Evolutionary conservation across 2,113 vertebrate genomes (phyloP).

Genomic region (Alethe castanea): DNA sequence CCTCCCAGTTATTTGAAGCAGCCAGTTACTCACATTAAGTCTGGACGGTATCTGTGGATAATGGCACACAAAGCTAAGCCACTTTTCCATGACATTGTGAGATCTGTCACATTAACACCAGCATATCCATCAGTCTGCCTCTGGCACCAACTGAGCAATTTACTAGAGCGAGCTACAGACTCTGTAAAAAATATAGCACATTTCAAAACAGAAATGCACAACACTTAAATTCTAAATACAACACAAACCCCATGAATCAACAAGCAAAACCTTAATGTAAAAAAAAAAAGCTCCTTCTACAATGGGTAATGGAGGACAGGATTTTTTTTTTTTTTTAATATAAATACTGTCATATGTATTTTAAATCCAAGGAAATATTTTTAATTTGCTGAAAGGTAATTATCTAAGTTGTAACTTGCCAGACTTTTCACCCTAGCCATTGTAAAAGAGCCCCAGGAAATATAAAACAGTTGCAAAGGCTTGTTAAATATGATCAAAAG

Average conservation of each 20-base stretch:
- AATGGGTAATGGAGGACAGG: neutral
- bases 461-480: neutral
- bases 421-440: neutral
- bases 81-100: conserved; percentile 97
- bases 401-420: neutral
- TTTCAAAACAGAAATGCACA: neutral
- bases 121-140: conserved; percentile 93
- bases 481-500: conserved; percentile 14
- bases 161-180: conserved; percentile 92
- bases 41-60: conserved; percentile 93
- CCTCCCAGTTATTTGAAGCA: neutral
- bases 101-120: conserved; percentile 88
- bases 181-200: conserved; percentile 67
- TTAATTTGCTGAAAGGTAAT: neutral
- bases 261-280: neutral
- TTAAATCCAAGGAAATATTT: neutral
- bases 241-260: neutral
- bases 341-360: neutral
- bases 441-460: neutral
- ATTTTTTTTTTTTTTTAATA: neutral
- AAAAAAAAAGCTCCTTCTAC: neutral
- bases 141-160: conserved; percentile 96
- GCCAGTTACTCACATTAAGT: conserved; percentile 88
- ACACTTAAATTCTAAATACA: neutral
- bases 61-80: conserved; percentile 94